Evolutionary conservation across 1,140 invertebrate species (phyloP), one percentile per base, ranked within the genome.

Genomic region (Matsumurasca onukii): DNA sequence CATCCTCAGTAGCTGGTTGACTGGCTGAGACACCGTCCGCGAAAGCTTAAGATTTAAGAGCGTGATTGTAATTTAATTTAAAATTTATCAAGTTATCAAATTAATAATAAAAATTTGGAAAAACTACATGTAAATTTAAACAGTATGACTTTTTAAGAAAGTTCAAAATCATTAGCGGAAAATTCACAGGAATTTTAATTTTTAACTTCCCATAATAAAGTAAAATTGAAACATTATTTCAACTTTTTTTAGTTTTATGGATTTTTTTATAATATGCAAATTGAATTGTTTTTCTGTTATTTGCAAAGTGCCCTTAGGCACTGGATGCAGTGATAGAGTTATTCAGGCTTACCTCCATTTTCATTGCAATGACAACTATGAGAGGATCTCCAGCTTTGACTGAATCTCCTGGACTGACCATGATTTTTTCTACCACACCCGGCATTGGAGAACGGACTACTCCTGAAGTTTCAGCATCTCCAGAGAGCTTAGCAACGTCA

Each of bases 351-450:
- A 90, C 89, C 84, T 99, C 98, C 98, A 99, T 99, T 85, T 99
- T 99, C 98, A 99, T 99, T 9, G 98, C 98, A 69, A 97, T 94
- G 76, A 98, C 89, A 49, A 97, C 90, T 45, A 97, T 86, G 0
- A 98, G 79, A 0, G 93, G 86, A 78, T 98, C 91, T 0, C 94
- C 95, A 77, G 87, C 84, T 70, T 87, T 86, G 0, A 98, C 92
- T n/a, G 70, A 66, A 72, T 93, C 87, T 2, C 94, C 95, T 22
- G 84, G 80, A 67, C 87, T 85, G 0, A 98, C 93, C 22, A 93
- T 82, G 39, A 99, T 82, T 80, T 95, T 95, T 72, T 98, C 95
- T 22, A 99, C 82, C 17, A 98, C 88, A 17, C 98, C 98, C 0
- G 97, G 97, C 88, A 99, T 99, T 3, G 98, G 97, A 25, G 96